Percentiles rank a stretch among this genome's conserved stretches.
Conservation (phyloP, 1,140 invertebrate genomes). For the Drosophila varians region DNA sequence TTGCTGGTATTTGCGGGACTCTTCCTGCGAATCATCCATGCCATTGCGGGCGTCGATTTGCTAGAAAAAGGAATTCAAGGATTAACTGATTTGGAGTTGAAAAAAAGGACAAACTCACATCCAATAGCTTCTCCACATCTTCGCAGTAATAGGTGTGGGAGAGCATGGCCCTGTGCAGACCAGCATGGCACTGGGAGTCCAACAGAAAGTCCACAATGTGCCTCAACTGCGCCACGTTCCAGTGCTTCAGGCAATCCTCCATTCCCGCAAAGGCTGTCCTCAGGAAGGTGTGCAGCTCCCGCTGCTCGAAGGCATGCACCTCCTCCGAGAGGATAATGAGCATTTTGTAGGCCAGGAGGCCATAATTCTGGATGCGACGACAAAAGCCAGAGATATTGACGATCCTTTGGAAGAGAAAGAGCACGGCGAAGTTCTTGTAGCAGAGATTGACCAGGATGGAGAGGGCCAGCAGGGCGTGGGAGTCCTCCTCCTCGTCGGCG, state of each 20-base stretch:
- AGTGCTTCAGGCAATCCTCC: slow-evolving; percentile 83
- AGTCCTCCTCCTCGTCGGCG: slow-evolving; percentile 54
- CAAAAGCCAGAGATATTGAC: slow-evolving; percentile 84
- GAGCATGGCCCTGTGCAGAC: slow-evolving; percentile 67
- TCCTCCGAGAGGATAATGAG: slow-evolving; percentile 85
- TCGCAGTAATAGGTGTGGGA: slow-evolving; percentile 65
- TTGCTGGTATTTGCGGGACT: slow-evolving; percentile 81
- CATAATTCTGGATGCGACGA: slow-evolving; percentile 78
- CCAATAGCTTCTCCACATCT: slow-evolving; percentile 69
- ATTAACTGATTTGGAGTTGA: not conserved
- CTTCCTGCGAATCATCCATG: slow-evolving; percentile 79
- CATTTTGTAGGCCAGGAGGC: slow-evolving; percentile 85
- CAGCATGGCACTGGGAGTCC: slow-evolving; percentile 62
- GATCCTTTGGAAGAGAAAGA: slow-evolving; percentile 85
- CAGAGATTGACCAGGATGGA: slow-evolving; percentile 86
- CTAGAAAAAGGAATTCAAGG: slow-evolving; percentile 17
- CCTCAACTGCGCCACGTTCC: slow-evolving; percentile 84
- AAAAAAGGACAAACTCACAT: slow-evolving; percentile 44
- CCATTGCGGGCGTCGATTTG: slow-evolving; percentile 54
- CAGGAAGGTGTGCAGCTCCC: slow-evolving; percentile 81
- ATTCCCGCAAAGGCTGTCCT: slow-evolving; percentile 84
- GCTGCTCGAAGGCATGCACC: slow-evolving; percentile 78
- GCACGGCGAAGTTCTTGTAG: slow-evolving; percentile 86
- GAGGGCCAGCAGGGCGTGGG: slow-evolving; percentile 84
- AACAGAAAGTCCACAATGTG: slow-evolving; percentile 85